Evolutionary conservation across 2,113 vertebrate genomes (phyloP).

Genomic region (Stegastes partitus): DNA sequence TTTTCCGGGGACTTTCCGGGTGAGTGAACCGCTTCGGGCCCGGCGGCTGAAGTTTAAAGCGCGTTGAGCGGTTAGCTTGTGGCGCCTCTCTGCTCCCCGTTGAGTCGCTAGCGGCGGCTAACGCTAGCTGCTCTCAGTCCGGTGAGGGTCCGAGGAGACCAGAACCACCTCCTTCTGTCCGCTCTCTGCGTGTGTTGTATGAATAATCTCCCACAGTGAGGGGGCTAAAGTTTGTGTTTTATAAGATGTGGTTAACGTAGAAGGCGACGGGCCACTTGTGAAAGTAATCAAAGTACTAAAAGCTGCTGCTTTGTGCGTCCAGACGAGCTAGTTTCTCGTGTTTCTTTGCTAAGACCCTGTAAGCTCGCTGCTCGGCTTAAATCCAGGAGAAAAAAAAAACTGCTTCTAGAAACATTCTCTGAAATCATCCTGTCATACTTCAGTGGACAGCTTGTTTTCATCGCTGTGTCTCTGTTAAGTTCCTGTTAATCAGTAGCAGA

Average conservation of each 20-base stretch:
- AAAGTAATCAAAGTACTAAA: slow-evolving; percentile 45
- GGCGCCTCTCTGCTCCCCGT: slow-evolving; percentile 40
- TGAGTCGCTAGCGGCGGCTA: slow-evolving; percentile 71
- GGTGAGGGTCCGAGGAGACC: neutral
- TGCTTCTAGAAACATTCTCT: neutral
- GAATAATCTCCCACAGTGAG: neutral
- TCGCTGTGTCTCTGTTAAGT: neutral
- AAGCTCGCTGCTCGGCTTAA: slow-evolving; percentile 32
- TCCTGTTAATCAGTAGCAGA: neutral
- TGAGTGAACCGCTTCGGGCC: slow-evolving; percentile 60
- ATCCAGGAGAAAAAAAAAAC: slow-evolving; percentile 7
- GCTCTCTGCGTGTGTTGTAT: neutral
- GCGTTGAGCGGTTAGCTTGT: slow-evolving; percentile 50
- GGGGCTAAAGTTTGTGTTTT: neutral
- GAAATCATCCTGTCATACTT: too few relatives aligned
- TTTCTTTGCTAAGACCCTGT: slow-evolving; percentile 31
- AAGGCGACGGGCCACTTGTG: neutral
- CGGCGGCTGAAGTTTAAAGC: neutral
- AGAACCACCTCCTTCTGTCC: neutral
- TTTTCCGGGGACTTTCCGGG: slow-evolving; percentile 33
- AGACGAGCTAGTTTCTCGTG: slow-evolving; percentile 17
- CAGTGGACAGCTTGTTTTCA: neutral
- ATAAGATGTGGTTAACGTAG: rapidly evolving
- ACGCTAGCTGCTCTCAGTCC: slow-evolving; percentile 52
- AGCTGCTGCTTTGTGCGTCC: neutral